phyloP scores from a whole-genome alignment of 2,888 invertebrate species.

The Embidobia sp. region DNA sequence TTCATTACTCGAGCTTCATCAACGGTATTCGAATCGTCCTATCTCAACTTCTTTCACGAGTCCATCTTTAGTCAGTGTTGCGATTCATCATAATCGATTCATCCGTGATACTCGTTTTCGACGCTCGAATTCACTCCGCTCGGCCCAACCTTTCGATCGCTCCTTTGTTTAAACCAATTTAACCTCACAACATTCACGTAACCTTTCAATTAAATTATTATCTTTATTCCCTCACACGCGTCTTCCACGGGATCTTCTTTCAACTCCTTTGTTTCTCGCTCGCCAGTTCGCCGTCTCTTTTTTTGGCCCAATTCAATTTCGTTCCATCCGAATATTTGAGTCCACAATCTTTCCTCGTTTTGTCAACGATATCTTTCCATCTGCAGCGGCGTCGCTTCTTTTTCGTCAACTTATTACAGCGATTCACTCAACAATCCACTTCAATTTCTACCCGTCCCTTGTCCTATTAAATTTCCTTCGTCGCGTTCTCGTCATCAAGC shows the following conservation, averaged over 20 bases:
- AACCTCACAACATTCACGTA: conserved; percentile 35
- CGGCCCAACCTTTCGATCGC: conserved; percentile 23
- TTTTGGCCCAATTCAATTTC: conserved; percentile 29
- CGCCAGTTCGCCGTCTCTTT: background rate
- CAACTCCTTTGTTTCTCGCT: too few species aligned
- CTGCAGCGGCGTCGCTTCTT: conserved; percentile 28
- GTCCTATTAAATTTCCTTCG: conserved; percentile 35
- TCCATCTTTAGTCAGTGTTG: conserved; percentile 6
- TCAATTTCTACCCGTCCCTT: conserved; percentile 33
- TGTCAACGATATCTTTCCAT: conserved; percentile 47
- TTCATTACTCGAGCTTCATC: conserved; percentile 45
- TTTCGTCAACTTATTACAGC: conserved; percentile 55
- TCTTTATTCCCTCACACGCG: conserved; percentile 25
- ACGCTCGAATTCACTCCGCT: background rate
- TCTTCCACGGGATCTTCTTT: too few species aligned
- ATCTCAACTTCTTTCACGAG: background rate
- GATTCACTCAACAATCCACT: conserved; percentile 52
- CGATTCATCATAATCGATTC: conserved; percentile 46
- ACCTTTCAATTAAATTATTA: conserved; percentile 44
- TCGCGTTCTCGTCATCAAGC: conserved; percentile 10
- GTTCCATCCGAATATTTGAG: conserved; percentile 29
- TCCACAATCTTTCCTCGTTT: conserved; percentile 31
- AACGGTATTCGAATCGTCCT: conserved; percentile 36
- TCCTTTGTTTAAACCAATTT: conserved; percentile 34
- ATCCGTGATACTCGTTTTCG: conserved; percentile 11